Evolutionary conservation across 2,888 invertebrate species (phyloP).

Genomic region (Lasioglossum malachurum): DNA sequence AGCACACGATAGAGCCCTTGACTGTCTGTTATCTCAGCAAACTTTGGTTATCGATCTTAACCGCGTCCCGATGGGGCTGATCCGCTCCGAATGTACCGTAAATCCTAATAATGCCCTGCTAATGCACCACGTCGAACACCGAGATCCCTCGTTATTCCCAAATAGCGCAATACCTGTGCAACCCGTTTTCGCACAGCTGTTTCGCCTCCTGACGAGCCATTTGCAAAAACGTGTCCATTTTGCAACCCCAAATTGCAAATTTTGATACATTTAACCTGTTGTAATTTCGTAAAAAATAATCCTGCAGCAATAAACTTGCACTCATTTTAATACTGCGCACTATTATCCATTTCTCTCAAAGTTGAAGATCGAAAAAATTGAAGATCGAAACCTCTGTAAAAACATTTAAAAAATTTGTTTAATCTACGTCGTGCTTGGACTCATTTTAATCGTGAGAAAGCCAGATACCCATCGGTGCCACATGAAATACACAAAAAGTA

Average conservation of each 20-base stretch:
- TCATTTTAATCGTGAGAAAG: background rate
- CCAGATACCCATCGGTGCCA: too few species aligned
- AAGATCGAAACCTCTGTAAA: too few species aligned
- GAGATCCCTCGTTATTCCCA: conserved; percentile 29
- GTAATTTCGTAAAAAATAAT: too few species aligned
- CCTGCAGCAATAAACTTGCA: too few species aligned
- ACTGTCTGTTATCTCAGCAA: conserved; percentile 10
- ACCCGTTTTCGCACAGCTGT: conserved; percentile 19
- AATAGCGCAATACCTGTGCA: conserved; percentile 26
- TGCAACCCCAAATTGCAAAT: too few species aligned
- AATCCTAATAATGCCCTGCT: conserved; percentile 54
- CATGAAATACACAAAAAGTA: background rate
- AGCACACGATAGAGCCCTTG: background rate
- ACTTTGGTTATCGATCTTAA: conserved; percentile 53
- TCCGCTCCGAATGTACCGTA: conserved; percentile 51
- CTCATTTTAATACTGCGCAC: too few species aligned
- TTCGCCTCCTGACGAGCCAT: conserved; percentile 34
- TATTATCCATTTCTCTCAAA: too few species aligned
- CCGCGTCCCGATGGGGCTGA: conserved; percentile 16
- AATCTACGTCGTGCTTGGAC: background rate
- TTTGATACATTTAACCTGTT: too few species aligned
- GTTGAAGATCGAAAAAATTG: too few species aligned
- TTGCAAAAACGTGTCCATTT: background rate
- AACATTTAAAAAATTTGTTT: background rate
- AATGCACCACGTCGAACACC: conserved; percentile 34